Percentiles rank a stretch among this genome's conserved stretches.
These are phyloP conservation scores for Eupelmus urozonus DNA, from an alignment of 2,888 invertebrate genomes.

Conservation along the genomic window DNA sequence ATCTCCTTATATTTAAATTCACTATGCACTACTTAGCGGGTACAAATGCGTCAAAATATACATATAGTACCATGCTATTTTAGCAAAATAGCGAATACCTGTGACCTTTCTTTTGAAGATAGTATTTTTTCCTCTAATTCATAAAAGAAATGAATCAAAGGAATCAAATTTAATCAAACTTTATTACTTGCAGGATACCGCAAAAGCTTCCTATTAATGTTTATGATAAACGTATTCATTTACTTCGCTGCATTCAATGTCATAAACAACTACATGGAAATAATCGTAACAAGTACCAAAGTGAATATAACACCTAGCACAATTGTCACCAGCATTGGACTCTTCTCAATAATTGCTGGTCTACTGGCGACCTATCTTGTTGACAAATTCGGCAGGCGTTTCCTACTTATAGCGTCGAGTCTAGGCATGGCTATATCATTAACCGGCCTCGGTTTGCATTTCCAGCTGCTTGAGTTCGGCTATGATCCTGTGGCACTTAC, in stretches of 20 bases:
- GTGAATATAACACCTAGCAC: conserved; percentile 71
- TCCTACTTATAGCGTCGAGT: conserved; percentile 77
- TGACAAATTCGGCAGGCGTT: conserved; percentile 78
- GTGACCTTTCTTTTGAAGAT: too few species aligned
- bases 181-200: conserved; percentile 70
- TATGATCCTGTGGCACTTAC: conserved; percentile 60
- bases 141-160: not conserved
- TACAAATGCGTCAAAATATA: too few species aligned
- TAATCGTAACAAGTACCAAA: conserved; percentile 73
- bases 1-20: too few species aligned
- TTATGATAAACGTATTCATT: conserved; percentile 78
- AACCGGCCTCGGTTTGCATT: conserved; percentile 68
- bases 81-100: too few species aligned
- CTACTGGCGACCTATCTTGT: conserved; percentile 75
- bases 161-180: too few species aligned
- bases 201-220: conserved; percentile 75
- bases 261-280: conserved; percentile 76
- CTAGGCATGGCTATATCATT: conserved; percentile 71
- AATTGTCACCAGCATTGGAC: conserved; percentile 78
- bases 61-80: too few species aligned
- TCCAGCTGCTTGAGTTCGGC: conserved; percentile 62
- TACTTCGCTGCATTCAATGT: conserved; percentile 78
- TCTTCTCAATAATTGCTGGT: conserved; percentile 78
- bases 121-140: not conserved
- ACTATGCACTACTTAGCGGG: too few species aligned